phyloP scores from a whole-genome alignment of 1,140 invertebrate species.

The Gonioctena quinquepunctata region DNA sequence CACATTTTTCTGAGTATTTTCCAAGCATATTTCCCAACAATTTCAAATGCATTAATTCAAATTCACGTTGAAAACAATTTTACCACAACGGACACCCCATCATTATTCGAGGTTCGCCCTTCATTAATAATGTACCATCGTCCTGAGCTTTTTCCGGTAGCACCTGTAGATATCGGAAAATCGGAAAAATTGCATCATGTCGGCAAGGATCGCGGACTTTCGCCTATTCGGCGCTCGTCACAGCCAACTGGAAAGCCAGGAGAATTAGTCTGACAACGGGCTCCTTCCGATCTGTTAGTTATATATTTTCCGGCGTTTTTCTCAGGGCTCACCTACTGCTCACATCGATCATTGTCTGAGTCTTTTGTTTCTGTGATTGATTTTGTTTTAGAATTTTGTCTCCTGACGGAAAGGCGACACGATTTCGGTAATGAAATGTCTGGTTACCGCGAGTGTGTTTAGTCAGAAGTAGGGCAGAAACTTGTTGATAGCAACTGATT shows the following conservation, averaged over 20 bases:
- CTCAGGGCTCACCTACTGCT: not conserved
- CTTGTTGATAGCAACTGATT: not conserved
- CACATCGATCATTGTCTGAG: not conserved
- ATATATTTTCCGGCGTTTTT: not conserved
- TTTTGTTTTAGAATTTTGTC: not conserved
- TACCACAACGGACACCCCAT: not conserved
- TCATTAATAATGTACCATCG: not conserved
- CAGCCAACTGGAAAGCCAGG: constrained; percentile 21
- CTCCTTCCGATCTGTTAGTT: constrained; percentile 6
- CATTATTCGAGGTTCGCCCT: not conserved
- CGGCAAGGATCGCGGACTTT: constrained; percentile 20
- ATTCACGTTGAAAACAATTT: no score
- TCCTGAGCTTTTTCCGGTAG: constrained; percentile 3
- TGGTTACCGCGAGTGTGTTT: not conserved
- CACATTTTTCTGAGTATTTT: no score
- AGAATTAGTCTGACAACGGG: constrained; percentile 21
- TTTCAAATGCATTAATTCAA: no score
- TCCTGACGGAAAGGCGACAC: not conserved
- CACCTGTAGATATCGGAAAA: constrained; percentile 41
- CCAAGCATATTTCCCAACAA: no score
- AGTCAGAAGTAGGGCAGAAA: not conserved
- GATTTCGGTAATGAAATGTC: not conserved
- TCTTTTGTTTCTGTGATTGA: not conserved
- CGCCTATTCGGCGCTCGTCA: constrained; percentile 23
- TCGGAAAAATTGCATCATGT: constrained; percentile 35